These are phyloP conservation scores for Champsocephalus esox DNA, from an alignment of 2,797 vertebrate genomes.

Conservation along the genomic window DNA sequence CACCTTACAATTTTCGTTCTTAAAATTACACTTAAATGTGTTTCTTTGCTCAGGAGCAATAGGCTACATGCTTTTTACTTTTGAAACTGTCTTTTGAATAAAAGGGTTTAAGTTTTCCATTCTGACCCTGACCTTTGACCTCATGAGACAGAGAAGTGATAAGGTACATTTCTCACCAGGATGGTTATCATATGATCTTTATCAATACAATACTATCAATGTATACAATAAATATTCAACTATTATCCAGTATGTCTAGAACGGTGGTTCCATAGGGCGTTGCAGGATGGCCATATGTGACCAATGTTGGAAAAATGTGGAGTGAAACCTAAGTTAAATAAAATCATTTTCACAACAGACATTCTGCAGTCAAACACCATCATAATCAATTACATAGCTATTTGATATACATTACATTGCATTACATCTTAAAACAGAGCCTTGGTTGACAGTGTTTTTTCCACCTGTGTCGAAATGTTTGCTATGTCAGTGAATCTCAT, in stretches of 20 bases:
- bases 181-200: neutral
- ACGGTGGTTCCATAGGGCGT: neutral
- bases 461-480: too few relatives aligned
- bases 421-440: neutral
- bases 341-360: too few relatives aligned
- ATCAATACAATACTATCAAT: neutral
- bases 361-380: too few relatives aligned
- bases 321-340: too few relatives aligned
- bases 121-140: slow-evolving; percentile 3
- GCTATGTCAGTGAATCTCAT: neutral
- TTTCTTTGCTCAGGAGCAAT: neutral
- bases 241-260: neutral
- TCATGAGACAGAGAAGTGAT: neutral
- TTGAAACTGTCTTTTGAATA: neutral
- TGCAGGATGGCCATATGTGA: too few relatives aligned
- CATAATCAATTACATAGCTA: neutral
- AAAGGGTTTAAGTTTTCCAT: slow-evolving; percentile 4
- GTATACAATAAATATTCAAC: neutral
- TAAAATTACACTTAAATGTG: neutral
- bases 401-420: neutral
- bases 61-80: neutral
- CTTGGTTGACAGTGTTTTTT: too few relatives aligned
- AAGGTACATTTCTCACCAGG: neutral
- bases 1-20: neutral
- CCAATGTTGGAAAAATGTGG: too few relatives aligned